Evolutionary conservation across 1,140 invertebrate species (phyloP).

Genomic region (Zaprionus ghesquierei): DNA sequence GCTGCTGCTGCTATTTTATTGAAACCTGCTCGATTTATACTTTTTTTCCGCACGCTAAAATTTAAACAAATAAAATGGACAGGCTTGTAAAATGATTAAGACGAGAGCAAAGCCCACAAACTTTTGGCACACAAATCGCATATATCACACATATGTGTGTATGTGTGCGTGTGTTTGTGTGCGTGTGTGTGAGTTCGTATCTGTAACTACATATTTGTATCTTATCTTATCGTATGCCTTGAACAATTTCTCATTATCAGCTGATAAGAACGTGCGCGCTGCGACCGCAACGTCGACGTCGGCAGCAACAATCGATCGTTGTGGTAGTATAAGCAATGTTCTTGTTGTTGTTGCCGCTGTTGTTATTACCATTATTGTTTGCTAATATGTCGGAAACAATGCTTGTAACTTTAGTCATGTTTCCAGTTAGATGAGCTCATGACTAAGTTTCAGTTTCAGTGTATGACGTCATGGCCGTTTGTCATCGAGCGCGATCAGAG

Average conservation of each 20-base stretch:
- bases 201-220: constrained; percentile 22
- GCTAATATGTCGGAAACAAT: constrained; percentile 41
- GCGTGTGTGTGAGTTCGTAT: neutral
- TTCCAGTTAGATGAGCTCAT: constrained; percentile 34
- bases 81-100: constrained; percentile 12
- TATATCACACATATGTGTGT: neutral
- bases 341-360: constrained; percentile 6
- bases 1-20: constrained; percentile 1
- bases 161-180: neutral
- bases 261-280: constrained; percentile 19
- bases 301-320: constrained; percentile 19
- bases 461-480: constrained; percentile 13
- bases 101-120: neutral
- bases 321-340: neutral
- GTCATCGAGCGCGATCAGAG: neutral
- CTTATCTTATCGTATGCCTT: constrained; percentile 43
- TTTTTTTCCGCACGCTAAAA: neutral
- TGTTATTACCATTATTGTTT: constrained; percentile 26
- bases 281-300: neutral
- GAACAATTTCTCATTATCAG: constrained; percentile 47
- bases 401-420: constrained; percentile 42
- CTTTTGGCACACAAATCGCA: constrained; percentile 4
- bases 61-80: constrained; percentile 14
- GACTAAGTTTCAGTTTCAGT: constrained; percentile 13
- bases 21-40: constrained; percentile 18